phyloP scores from a whole-genome alignment of 2,888 invertebrate genomes.

The Leptothorax acervorum region DNA sequence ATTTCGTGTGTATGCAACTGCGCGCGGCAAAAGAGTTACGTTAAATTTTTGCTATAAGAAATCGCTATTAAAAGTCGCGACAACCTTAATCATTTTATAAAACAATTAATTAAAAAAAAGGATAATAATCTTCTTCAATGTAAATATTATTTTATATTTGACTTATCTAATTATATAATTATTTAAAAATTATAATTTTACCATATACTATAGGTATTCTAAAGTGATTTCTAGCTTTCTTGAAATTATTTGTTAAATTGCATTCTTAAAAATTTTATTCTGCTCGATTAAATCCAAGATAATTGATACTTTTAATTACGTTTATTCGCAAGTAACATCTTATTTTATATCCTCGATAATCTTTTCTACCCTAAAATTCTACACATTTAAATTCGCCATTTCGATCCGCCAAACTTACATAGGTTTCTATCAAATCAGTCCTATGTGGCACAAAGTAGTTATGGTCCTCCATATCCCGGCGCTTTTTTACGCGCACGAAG shows the following conservation, averaged over 20 bases:
- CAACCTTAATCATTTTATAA: not conserved
- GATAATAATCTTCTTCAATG: not conserved
- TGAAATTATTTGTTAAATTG: not conserved
- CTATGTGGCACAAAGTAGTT: conserved; percentile 98
- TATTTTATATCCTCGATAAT: not conserved
- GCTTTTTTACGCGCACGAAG: conserved; percentile 97
- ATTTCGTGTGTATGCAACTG: conserved; percentile 97
- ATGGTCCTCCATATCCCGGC: conserved; percentile 97
- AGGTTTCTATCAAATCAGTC: conserved; percentile 97
- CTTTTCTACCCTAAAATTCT: not conserved
- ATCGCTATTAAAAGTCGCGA: not conserved
- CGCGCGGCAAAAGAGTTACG: conserved; percentile 63
- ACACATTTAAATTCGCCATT: not conserved
- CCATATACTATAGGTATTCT: not conserved
- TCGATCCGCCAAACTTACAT: conserved; percentile 89
- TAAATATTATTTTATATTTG: not conserved
- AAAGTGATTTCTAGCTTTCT: not conserved
- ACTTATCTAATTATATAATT: not conserved
- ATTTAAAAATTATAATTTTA: not conserved
- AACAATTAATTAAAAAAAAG: not conserved
- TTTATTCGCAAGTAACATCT: not conserved
- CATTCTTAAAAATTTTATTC: not conserved
- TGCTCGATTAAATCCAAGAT: not conserved
- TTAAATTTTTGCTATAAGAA: not conserved
- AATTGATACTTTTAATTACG: conserved; percentile 1